Base-by-base conservation (phyloP, 2,113 vertebrate species). In the Zapus hudsonius region DNA sequence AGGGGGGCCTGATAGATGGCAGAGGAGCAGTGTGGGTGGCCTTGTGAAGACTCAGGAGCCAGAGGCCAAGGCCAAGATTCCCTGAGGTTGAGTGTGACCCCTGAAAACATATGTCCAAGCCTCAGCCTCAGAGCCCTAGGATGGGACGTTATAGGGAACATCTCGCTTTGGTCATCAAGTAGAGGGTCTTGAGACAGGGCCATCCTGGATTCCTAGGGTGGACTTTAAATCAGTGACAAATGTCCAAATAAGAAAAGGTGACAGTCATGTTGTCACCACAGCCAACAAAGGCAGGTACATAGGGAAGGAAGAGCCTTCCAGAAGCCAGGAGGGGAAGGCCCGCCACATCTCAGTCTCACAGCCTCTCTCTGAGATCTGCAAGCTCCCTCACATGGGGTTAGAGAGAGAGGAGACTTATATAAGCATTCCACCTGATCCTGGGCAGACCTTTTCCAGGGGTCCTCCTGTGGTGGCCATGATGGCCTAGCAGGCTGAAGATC, bases 381-480 rank as follows among this genome's bases (percentile, higher is more conserved):
- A n/a, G n/a, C n/a, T n/a, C n/a, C n/a, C n/a, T n/a, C 52, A 52
- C 11, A 52, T 10, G 52, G 52, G 52, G 12, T 52, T 52, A 52
- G 52, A 52, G 52, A 52, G 47, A 7, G 52, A 52, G 52, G 52
- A 52, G 52, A 15, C 52, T 52, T 52, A 13, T 12, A 13, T 52
- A 52, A 7, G 6, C 52, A 52, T 15, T 15, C 52, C 52, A 15
- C 52, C 52, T 52, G 11, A n/a, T n/a, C 38, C 33, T 29, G 67
- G 15, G 19, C 52, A 19, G 69, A 59, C 82, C 61, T 42, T 8
- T 66, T 64, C 66, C 59, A 40, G 73, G 29, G 9, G 0, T 61
- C 29, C 69, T 52, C 20, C 0, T 3, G 0, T 1, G 33, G 79
- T 1, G 63, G 25, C 29, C 1, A 6, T 8, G 75, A 47, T 0